Evolutionary conservation across 2,113 vertebrate genomes (phyloP).

Genomic region (Varanus salvator): DNA sequence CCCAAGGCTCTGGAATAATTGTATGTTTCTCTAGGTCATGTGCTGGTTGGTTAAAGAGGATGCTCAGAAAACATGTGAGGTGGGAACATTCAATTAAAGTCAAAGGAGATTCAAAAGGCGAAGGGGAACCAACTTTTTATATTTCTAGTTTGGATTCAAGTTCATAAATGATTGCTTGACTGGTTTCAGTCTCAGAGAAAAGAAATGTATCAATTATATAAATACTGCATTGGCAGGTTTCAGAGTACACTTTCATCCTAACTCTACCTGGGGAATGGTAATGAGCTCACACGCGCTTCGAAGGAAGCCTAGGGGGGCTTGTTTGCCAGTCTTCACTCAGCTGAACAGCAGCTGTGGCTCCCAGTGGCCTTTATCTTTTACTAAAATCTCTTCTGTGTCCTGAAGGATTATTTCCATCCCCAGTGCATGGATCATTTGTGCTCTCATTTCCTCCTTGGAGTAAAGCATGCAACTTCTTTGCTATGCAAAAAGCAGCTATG

Average conservation of each 20-base stretch:
- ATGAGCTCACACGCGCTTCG: slow-evolving; percentile 1
- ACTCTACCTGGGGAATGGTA: not conserved
- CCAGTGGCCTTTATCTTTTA: not conserved
- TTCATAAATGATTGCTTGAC: slow-evolving; percentile 22
- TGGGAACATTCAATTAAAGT: not conserved
- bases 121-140: not conserved
- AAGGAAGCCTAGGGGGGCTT: not conserved
- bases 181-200: slow-evolving; percentile 4
- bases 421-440: not conserved
- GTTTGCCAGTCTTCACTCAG: not conserved
- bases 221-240: slow-evolving; percentile 22
- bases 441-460: slow-evolving; percentile 11
- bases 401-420: slow-evolving; percentile 15
- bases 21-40: not conserved
- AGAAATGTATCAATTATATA: slow-evolving; percentile 23
- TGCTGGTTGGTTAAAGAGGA: slow-evolving; percentile 14
- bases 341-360: not conserved
- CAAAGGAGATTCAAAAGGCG: slow-evolving; percentile 4
- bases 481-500: not conserved
- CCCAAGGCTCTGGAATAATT: slow-evolving; percentile 27
- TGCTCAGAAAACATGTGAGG: not conserved
- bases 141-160: not conserved
- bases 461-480: not conserved
- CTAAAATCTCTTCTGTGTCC: slow-evolving; percentile 5
- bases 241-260: slow-evolving; percentile 13